Base-by-base conservation (phyloP, 2,888 invertebrate genomes). In the Clivina fossor region DNA sequence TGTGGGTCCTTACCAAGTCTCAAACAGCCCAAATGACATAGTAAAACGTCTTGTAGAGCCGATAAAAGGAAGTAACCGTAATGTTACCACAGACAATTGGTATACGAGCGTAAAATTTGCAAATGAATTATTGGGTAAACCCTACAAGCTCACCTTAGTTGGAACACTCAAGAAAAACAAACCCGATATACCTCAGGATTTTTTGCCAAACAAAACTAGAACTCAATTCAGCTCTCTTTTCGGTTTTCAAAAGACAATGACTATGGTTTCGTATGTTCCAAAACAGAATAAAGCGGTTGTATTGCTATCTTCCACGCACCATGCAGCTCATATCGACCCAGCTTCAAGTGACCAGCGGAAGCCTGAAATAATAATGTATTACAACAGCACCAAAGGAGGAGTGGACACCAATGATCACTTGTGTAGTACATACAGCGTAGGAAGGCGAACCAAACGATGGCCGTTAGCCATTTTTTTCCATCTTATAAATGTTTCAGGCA, bases 291-390 rank as follows among this genome's bases (percentile, higher is more conserved):
- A 62, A 60, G 58, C 57, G 50, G 62, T 64, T 46, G 56, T 61
- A 51, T 58, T 65, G 48, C 46, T 62, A 38, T 62, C 62, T 44
- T 59, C 61, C 57, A 57, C 63, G 58, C 63, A 63, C 50, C 56
- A 63, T 61, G 62, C 61, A 57, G 53, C 43, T 46, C 38, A 58
- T 55, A 56, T 61, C 40, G 61, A 62, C 54, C 51, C 50, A 50
- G 55, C 57, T 54, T 51, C 56, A 41, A 56, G 59, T 58, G 55
- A 59, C 59, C 46, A 50, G 43, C 44, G 50, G 47, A 64, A 65
- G 56, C 57, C 64, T 57, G 62, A 63, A 61, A 64, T 61, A 46
- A 61, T 64, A 57, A 58, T 58, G 33, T 61, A 50, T 61, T 64
- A 65, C 43, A 64, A 63, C 54, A 55, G 49, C 22, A 59, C 60